Conservation (phyloP, 1,140 invertebrate species). For the Agrilus planipennis region DNA sequence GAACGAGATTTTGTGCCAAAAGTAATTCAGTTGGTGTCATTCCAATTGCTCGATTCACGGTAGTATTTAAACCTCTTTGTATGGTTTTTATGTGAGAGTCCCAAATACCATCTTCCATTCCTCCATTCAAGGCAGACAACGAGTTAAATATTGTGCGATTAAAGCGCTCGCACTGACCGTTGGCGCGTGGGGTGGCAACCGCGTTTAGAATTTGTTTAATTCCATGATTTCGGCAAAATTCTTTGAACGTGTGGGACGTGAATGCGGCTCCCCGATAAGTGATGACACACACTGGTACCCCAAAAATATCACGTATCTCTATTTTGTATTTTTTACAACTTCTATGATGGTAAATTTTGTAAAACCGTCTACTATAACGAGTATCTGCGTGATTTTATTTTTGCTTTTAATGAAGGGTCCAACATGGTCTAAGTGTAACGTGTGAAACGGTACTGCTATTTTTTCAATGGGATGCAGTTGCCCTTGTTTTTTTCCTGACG, state of each 20-base stretch:
- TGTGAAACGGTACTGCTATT: conserved; percentile 10
- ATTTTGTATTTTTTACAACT: conserved; percentile 6
- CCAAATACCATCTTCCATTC: background rate
- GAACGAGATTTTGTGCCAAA: background rate
- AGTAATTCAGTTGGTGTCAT: background rate
- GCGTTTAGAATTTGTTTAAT: conserved; percentile 19
- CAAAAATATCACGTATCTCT: conserved; percentile 20
- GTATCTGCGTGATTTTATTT: conserved; percentile 23
- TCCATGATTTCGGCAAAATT: conserved; percentile 15
- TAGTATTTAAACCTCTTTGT: background rate
- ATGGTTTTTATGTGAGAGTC: background rate
- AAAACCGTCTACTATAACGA: conserved; percentile 30
- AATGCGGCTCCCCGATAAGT: conserved; percentile 20
- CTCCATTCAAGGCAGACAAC: conserved; percentile 4
- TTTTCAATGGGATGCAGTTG: conserved; percentile 13
- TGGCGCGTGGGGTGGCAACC: conserved; percentile 20
- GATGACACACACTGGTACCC: conserved; percentile 21
- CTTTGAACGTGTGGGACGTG: conserved; percentile 14
- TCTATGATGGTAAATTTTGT: conserved; percentile 19
- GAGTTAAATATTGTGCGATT: conserved; percentile 13
- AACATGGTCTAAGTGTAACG: conserved; percentile 17
- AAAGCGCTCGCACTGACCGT: conserved; percentile 19
- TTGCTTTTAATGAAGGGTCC: conserved; percentile 12
- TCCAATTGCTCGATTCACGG: background rate
- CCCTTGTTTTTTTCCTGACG: conserved; percentile 10